Evolutionary conservation across 1,140 invertebrate genomes (phyloP), one percentile per base, ranked within the genome.

Genomic region (Heliconius hermathena): DNA sequence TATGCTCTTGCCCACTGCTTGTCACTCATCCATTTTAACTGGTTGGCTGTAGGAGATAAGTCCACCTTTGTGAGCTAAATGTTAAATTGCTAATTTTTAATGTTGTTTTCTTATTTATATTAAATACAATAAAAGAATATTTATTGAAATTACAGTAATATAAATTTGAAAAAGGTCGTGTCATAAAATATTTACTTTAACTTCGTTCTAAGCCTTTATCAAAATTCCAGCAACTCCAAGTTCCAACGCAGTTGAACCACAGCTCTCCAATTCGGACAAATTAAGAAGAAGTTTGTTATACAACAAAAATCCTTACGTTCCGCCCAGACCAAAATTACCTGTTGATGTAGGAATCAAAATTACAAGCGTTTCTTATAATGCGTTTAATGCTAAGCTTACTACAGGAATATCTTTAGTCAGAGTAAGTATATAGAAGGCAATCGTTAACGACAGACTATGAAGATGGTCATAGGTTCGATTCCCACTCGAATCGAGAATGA

Each of bases 381-480:
- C 90, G 0, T 89, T 91, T 73, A 83, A 89, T 18, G 84, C 91
- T 0, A 92, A 89, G 71, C 81, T 94, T 11, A 86, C 78, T 3
- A 90, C 90, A 8, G 85, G 87, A 29, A 41, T 91, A n/a, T 85
- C 89, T 29, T 76, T 93, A 46, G 81, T 93, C n/a, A 83, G 82
- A 82, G 91, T 93, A 88, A 85, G 86, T 71, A 33, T 3, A 1
- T n/a, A 38, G n/a, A 66, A 72, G 29, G 13, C 41, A 16, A 4
- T 16, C 41, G 41, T 3, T 4, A 16, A 46, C 41, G 41, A 46
- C 13, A 4, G 3, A 16, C 13, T 46, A 16, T 46, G 13, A 46
- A 46, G 13, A 46, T 46, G 3, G 41, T 16, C 0, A 16, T 46
- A 4, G 41, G 41, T 46, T 46, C 3, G 41, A 16, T 4, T 13